These are phyloP conservation scores for Formica selysi DNA, from an alignment of 1,140 invertebrate genomes.

Conservation along the genomic window DNA sequence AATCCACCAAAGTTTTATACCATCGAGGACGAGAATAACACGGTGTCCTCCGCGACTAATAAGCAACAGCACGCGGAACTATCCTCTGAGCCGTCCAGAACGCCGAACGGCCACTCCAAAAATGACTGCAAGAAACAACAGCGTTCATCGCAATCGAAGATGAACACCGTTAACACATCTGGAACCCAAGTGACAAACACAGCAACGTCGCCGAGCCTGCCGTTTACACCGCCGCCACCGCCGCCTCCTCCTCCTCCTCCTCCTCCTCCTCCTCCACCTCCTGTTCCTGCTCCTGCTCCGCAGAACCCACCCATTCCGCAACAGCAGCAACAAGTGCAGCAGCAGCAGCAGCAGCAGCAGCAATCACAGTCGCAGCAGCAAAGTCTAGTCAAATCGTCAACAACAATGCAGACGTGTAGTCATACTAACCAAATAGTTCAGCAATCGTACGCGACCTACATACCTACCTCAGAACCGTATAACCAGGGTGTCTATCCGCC, in stretches of 20 bases:
- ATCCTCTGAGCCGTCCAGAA: conserved; percentile 57
- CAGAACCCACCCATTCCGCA: conserved; percentile 50
- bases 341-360: conserved; percentile 65
- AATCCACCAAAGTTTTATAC: conserved; percentile 88
- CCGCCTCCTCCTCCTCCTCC: conserved; percentile 30
- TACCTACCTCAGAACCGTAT: conserved; percentile 82
- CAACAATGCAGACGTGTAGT: conserved; percentile 77
- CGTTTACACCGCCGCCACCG: conserved; percentile 78
- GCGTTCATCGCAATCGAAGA: conserved; percentile 73
- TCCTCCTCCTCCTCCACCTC: neutral
- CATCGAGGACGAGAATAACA: conserved; percentile 73
- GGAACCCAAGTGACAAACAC: conserved; percentile 78
- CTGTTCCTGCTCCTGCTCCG: conserved; percentile 28
- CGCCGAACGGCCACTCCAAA: conserved; percentile 53
- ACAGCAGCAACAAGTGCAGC: conserved; percentile 41
- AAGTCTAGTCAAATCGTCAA: conserved; percentile 80
- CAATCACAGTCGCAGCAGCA: conserved; percentile 68
- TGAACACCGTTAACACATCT: conserved; percentile 62
- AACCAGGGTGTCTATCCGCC: conserved; percentile 79
- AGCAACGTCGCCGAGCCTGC: conserved; percentile 82
- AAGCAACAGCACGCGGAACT: conserved; percentile 27
- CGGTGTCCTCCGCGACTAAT: conserved; percentile 2
- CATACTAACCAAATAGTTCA: conserved; percentile 77
- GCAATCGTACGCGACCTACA: conserved; percentile 78
- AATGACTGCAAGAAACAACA: conserved; percentile 74